phyloP scores from a whole-genome alignment of 1,140 invertebrate genomes.

The Eupeodes corollae region DNA sequence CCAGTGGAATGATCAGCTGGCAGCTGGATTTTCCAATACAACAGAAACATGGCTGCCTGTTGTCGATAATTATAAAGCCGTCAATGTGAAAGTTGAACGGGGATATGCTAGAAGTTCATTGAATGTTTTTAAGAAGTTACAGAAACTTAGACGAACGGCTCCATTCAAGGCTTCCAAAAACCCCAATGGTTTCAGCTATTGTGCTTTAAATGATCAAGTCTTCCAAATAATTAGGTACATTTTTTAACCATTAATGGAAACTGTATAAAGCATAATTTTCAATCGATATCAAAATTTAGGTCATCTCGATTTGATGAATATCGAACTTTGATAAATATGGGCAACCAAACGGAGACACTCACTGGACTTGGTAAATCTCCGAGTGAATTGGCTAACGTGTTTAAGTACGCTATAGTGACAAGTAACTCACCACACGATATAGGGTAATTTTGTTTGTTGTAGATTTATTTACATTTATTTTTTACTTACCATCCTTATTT shows the following conservation, averaged over 20 bases:
- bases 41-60: conserved; percentile 49
- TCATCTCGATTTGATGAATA: conserved; percentile 17
- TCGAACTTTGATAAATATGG: conserved; percentile 26
- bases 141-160: conserved; percentile 14
- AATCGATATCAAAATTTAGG: too few species aligned
- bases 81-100: conserved; percentile 38
- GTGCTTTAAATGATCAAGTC: conserved; percentile 28
- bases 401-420: conserved; percentile 20
- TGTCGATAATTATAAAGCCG: conserved; percentile 39
- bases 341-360: conserved; percentile 12
- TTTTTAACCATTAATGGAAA: background rate
- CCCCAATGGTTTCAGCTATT: conserved; percentile 31
- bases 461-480: too few species aligned
- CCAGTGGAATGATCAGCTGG: conserved; percentile 45
- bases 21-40: conserved; percentile 44
- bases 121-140: conserved; percentile 35
- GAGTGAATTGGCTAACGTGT: conserved; percentile 11
- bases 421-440: conserved; percentile 18
- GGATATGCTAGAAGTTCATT: conserved; percentile 24
- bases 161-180: conserved; percentile 20
- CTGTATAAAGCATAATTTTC: background rate
- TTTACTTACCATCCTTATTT: too few species aligned
- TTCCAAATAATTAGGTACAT: conserved; percentile 26
- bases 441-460: conserved; percentile 15
- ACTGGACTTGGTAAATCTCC: conserved; percentile 5